A percentile compares a stretch with the other conserved stretches of the same genome.
Evolutionary conservation across 2,888 invertebrate genomes (phyloP).

Genomic region (Mythimna loreyi): DNA sequence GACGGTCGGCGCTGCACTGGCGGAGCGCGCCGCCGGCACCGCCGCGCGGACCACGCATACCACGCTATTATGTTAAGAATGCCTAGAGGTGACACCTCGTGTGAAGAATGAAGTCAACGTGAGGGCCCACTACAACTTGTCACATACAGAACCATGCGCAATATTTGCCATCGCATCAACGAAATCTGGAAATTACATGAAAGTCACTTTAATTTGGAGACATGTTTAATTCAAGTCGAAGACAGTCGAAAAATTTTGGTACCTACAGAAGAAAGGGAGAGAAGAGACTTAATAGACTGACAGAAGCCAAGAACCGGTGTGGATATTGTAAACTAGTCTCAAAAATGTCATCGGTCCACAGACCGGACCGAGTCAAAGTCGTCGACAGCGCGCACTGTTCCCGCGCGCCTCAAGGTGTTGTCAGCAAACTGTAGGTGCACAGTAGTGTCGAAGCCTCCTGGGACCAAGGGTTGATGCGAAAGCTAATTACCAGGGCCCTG

Average conservation of each 20-base stretch:
- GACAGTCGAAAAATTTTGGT: neutral
- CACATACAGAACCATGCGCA: neutral
- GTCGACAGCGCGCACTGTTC: too few relatives aligned
- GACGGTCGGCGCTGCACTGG: conserved; percentile 69
- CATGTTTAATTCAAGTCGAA: neutral
- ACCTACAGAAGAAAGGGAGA: too few relatives aligned
- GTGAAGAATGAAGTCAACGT: neutral
- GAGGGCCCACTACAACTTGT: neutral
- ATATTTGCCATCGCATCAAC: neutral
- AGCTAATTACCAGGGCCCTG: too few relatives aligned
- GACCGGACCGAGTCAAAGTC: too few relatives aligned
- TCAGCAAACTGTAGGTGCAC: too few relatives aligned
- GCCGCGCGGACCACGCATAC: conserved; percentile 20
- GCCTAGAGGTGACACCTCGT: conserved; percentile 37
- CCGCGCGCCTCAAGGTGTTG: too few relatives aligned
- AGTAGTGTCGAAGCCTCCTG: too few relatives aligned
- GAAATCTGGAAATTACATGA: neutral
- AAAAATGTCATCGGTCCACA: too few relatives aligned
- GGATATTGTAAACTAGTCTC: too few relatives aligned
- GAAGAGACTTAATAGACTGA: too few relatives aligned
- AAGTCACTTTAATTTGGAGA: neutral
- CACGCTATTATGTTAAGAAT: conserved; percentile 38
- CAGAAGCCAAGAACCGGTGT: neutral
- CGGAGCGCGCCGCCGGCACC: conserved; percentile 62
- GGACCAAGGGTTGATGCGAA: too few relatives aligned